phyloP scores from a whole-genome alignment of 2,888 invertebrate genomes.

The Caenorhabditis japonica region DNA sequence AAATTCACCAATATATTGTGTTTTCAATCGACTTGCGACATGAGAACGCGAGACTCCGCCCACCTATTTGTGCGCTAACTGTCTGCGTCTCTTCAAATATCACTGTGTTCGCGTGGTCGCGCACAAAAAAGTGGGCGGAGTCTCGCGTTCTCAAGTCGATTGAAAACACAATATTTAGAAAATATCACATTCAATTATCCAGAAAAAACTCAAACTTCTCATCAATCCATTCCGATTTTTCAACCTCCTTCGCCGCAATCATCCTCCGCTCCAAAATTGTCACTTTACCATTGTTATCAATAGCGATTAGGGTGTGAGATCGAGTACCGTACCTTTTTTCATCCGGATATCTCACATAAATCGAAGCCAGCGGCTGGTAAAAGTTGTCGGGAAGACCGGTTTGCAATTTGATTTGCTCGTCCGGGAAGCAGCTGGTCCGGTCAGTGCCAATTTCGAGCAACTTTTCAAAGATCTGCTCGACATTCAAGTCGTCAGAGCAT shows the following conservation, averaged over 20 bases:
- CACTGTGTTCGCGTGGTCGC: no score
- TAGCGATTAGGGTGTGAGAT: conserved; percentile 59
- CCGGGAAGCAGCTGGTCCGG: conserved; percentile 60
- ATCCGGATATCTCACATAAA: conserved; percentile 59
- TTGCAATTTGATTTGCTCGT: conserved; percentile 62
- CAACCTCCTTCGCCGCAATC: conserved; percentile 14
- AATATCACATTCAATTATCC: conserved; percentile 1
- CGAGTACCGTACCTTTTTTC: conserved; percentile 57
- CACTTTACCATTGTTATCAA: conserved; percentile 62
- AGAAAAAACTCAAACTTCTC: conserved; percentile 19
- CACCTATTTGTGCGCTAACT: no score
- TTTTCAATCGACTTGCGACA: no score
- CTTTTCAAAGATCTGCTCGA: conserved; percentile 20
- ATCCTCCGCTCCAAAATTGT: conserved; percentile 38
- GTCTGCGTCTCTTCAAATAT: no score
- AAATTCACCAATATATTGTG: no score
- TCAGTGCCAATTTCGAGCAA: conserved; percentile 60
- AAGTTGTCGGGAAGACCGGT: conserved; percentile 43
- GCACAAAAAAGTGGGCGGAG: no score
- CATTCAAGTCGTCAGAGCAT: conserved; percentile 32
- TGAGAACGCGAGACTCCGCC: no score
- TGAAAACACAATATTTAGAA: background rate
- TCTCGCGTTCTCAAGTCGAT: no score
- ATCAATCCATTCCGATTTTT: conserved; percentile 33
- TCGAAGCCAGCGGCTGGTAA: conserved; percentile 57